These are phyloP conservation scores for Hypsopygia costalis DNA, from an alignment of 2,888 invertebrate species.

Conservation along the genomic window DNA sequence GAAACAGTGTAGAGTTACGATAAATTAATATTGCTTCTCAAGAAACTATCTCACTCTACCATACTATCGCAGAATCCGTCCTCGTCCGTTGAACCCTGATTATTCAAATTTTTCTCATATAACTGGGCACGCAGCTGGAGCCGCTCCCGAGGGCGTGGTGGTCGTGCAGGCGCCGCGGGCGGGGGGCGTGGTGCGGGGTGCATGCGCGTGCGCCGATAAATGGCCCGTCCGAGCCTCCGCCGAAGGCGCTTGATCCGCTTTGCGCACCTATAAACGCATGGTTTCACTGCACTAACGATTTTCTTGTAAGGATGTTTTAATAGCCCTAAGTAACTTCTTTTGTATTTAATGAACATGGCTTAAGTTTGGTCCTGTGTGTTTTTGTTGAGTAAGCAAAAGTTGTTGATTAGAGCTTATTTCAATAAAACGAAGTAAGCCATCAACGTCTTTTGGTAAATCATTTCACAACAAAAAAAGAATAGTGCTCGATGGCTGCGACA, in stretches of 20 bases:
- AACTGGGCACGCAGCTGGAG: constrained; percentile 21
- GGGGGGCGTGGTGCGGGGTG: constrained; percentile 46
- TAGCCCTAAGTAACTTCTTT: no score
- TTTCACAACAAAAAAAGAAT: no score
- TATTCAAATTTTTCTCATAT: constrained; percentile 8
- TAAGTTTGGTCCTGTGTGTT: no score
- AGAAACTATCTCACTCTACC: background rate
- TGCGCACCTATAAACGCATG: constrained; percentile 34
- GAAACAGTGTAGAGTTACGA: no score
- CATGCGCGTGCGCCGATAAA: constrained; percentile 57
- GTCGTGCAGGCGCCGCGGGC: constrained; percentile 46
- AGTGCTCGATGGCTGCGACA: no score
- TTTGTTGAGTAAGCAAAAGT: no score
- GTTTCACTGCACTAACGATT: constrained; percentile 10
- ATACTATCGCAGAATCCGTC: constrained; percentile 7
- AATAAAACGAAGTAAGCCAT: no score
- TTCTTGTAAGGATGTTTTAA: background rate
- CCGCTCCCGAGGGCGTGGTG: constrained; percentile 60
- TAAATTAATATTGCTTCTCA: no score
- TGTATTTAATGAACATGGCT: no score
- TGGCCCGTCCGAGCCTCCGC: constrained; percentile 41
- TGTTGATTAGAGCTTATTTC: no score
- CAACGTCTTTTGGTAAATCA: no score
- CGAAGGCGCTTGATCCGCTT: constrained; percentile 57
- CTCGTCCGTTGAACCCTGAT: constrained; percentile 1